phyloP scores from a whole-genome alignment of 1,140 invertebrate genomes.

The Glossosoma conforme region DNA sequence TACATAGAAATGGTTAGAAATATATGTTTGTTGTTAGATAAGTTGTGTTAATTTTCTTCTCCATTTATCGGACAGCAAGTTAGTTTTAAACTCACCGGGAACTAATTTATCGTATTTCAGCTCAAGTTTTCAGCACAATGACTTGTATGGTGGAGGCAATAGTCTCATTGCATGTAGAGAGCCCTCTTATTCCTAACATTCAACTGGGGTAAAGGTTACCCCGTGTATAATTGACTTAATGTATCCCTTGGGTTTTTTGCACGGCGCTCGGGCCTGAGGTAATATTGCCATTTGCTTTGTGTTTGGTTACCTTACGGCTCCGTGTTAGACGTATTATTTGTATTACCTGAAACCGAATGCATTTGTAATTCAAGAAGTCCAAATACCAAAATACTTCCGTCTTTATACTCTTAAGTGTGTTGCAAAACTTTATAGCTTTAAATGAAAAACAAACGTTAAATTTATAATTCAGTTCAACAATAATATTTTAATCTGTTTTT shows the following conservation, averaged over 20 bases:
- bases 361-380: no score
- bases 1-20: no score
- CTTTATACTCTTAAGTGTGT: no score
- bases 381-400: no score
- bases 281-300: slow-evolving; percentile 19
- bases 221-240: slow-evolving; percentile 30
- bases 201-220: slow-evolving; percentile 18
- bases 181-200: slow-evolving; percentile 6
- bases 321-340: background rate
- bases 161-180: slow-evolving; percentile 22
- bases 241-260: slow-evolving; percentile 23
- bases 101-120: slow-evolving; percentile 13
- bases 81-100: slow-evolving; percentile 9
- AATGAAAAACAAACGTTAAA: no score
- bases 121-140: slow-evolving; percentile 14
- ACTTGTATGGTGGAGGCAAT: slow-evolving; percentile 14
- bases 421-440: no score
- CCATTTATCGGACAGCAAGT: slow-evolving; percentile 10
- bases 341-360: no score
- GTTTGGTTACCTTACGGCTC: slow-evolving; percentile 8
- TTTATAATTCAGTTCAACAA: no score
- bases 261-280: slow-evolving; percentile 3
- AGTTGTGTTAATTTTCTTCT: slow-evolving; percentile 4
- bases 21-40: no score
- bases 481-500: no score